A percentile compares a stretch with the other conserved stretches of the same genome.
Evolutionary conservation across 2,888 invertebrate species (phyloP).

Genomic region (Dexiosoma caninum): DNA sequence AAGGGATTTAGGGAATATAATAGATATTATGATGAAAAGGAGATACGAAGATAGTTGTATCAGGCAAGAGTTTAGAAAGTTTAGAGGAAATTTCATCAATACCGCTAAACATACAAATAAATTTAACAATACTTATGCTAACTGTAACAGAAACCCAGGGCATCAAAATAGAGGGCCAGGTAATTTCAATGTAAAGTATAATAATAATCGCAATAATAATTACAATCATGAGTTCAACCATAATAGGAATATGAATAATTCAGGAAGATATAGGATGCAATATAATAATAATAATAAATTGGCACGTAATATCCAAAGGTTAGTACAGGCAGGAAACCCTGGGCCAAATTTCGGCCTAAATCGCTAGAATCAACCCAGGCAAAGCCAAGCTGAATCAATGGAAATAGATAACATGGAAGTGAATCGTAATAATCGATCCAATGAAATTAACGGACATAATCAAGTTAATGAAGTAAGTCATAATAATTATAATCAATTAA

Average conservation of each 20-base stretch:
- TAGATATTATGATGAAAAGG: conserved; percentile 25
- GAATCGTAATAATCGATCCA: neutral
- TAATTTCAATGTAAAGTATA: neutral
- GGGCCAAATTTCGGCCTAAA: neutral
- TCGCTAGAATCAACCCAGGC: neutral
- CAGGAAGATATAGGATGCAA: neutral
- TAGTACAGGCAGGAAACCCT: neutral
- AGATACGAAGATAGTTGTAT: conserved; percentile 24
- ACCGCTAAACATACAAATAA: neutral
- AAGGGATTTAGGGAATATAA: conserved; percentile 11
- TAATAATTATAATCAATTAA: neutral
- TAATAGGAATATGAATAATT: neutral
- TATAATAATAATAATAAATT: neutral
- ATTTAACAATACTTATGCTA: neutral
- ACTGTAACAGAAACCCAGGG: conserved; percentile 4
- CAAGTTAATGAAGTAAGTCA: neutral
- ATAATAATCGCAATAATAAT: neutral
- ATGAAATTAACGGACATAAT: neutral
- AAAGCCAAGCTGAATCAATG: neutral
- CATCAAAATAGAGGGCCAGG: neutral
- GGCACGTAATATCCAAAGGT: neutral
- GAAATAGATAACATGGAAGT: neutral
- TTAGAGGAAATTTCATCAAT: neutral
- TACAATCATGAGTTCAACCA: neutral
- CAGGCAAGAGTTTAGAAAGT: neutral